Evolutionary conservation across 2,797 vertebrate genomes (phyloP), one percentile per base, ranked within the genome.

Genomic region (Acanthurus lineatus): DNA sequence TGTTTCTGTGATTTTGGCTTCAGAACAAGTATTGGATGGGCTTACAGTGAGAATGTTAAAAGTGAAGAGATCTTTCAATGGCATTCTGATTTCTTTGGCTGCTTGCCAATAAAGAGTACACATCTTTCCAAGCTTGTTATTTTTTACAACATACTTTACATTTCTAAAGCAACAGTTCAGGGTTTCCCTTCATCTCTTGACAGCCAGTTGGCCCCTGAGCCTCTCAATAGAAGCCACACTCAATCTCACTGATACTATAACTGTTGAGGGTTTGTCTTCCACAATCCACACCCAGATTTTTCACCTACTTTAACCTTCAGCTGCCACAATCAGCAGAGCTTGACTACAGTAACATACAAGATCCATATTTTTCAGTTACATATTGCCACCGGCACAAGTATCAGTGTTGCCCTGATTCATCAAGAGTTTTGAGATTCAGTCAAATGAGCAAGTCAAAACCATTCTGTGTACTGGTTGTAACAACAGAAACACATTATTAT

Each of bases 251-350:
- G 20, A 32, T 32, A 5, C 9, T 35, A n/a, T 17, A 9, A 32
- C 44, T 28, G 53, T n/a, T 11, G 53, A 42, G 54, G 45, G 53
- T 38, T 38, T 69, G 48, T 28, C 57, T 32, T 61, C 49, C 22
- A 22, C 2, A 9, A 9, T 32, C 61, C 32, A 58, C 52, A 15
- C 44, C 52, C 71, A 40, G 48, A 57, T 73, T 49, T 28, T 49
- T 25, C 35, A 28, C 71, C 40, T 22, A 49, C 64, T 48, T n/a
- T 19, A 51, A 19, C 19, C 9, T 0, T 52, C 49, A 52, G 5
- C 49, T 5, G n/a, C 9, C 49, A 3, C 0, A 9, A 3, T 51
- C 19, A 9, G 8, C 38, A 40, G 38, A 9, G 38, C 6, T 40
- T 9, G 38, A 9, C 38, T 7, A 40, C 9, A 7, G 38, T 40